phyloP scores from a whole-genome alignment of 1,140 invertebrate genomes.

The Dendrolimus kikuchii region DNA sequence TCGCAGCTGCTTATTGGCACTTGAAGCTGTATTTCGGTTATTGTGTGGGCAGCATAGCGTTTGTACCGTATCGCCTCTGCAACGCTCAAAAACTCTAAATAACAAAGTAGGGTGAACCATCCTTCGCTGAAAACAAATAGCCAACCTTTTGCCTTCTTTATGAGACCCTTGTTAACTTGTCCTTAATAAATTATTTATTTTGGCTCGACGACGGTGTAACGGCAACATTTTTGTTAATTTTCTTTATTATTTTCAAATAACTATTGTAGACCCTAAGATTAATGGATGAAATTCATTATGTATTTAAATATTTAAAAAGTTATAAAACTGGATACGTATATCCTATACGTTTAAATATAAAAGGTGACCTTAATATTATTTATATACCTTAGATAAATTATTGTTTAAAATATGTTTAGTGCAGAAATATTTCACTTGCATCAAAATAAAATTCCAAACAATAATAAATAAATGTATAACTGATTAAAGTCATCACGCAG shows the following conservation, averaged over 20 bases:
- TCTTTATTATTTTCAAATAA: constrained; percentile 47
- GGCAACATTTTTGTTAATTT: constrained; percentile 40
- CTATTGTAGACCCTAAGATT: constrained; percentile 22
- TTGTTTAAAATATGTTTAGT: too few species aligned
- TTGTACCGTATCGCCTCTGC: constrained; percentile 21
- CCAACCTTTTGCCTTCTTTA: constrained; percentile 69
- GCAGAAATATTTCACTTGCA: too few species aligned
- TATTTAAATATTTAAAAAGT: constrained; percentile 12
- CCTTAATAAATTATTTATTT: constrained; percentile 71
- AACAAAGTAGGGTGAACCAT: constrained; percentile 51
- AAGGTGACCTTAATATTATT: too few species aligned
- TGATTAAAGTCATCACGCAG: too few species aligned
- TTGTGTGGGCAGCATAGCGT: constrained; percentile 28
- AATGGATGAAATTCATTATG: constrained; percentile 24
- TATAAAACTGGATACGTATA: neutral
- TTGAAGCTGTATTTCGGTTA: constrained; percentile 26
- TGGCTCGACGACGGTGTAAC: constrained; percentile 26
- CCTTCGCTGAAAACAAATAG: constrained; percentile 61
- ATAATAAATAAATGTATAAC: too few species aligned
- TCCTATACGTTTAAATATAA: too few species aligned
- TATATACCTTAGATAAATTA: too few species aligned
- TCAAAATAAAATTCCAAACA: too few species aligned
- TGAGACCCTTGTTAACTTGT: constrained; percentile 69
- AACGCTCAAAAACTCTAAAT: constrained; percentile 44
- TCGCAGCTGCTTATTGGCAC: too few species aligned